A percentile compares a stretch with the other conserved stretches of the same genome.
These are phyloP conservation scores for Acanthiza pusilla DNA, from an alignment of 2,797 vertebrate species.

Conservation along the genomic window DNA sequence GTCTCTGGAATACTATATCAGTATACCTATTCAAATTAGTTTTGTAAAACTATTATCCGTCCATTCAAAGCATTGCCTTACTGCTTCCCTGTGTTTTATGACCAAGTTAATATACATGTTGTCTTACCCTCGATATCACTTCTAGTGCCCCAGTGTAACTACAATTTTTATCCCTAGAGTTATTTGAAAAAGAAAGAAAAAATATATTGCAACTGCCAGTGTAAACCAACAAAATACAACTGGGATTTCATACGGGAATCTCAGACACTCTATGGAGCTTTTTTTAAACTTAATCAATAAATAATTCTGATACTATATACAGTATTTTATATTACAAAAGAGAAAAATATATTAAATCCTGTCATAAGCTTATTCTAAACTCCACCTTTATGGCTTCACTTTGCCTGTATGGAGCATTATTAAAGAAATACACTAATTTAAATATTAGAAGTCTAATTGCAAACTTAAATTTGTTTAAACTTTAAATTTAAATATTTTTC, in stretches of 20 bases:
- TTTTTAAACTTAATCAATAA: not conserved
- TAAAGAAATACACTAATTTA: not conserved
- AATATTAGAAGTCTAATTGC: not conserved
- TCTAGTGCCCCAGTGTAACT: not conserved
- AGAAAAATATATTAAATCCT: not conserved
- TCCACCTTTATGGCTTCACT: not conserved
- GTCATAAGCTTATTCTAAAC: not conserved
- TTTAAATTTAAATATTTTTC: not conserved
- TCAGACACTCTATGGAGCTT: not conserved
- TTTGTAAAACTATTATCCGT: not conserved
- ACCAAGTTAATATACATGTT: not conserved
- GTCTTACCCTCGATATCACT: not conserved
- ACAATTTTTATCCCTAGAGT: not conserved
- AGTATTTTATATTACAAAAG: not conserved
- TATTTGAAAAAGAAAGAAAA: not conserved
- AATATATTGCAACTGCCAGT: not conserved
- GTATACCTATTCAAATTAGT: not conserved
- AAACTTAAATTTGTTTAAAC: not conserved
- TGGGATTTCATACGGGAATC: not conserved
- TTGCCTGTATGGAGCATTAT: accelerated
- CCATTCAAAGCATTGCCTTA: not conserved
- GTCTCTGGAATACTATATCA: not conserved
- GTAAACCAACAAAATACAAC: not conserved
- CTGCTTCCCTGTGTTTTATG: not conserved
- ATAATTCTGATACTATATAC: not conserved